Base-by-base conservation (phyloP, 2,113 vertebrate species). In the Epinephelus fuscoguttatus region DNA sequence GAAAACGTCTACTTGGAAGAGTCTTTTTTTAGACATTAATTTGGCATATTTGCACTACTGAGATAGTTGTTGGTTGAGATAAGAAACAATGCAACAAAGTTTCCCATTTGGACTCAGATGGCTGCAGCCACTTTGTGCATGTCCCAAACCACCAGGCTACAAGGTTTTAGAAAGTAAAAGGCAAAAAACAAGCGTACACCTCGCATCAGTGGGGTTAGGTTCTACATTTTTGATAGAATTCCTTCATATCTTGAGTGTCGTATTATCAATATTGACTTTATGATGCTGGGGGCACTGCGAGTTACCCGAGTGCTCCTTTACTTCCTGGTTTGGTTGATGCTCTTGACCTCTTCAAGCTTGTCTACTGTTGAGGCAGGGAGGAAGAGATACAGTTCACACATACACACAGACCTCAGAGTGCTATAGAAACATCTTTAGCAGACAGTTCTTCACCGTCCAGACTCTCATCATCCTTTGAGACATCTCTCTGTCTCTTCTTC, bases 401-500 rank as follows among this genome's bases (percentile, higher is more conserved):
- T 27, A 27, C 56, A 70, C 55, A 18, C 18, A 33, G 4, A 63
- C 18, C 74, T 69, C 27, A 64, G 70, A 55, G n/a, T 47, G 50
- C 64, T 25, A 30, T 57, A 70, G 69, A 53, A 27, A 50, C 64
- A 47, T 84, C 74, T 78, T 68, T 53, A 69, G 27, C 72, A n/a
- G 37, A 56, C 73, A 42, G 52, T 83, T 82, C 80, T 74, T 63
- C 50, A 47, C 60, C 78, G 21, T 77, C 40, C 8, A 27, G 86
- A 84, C 84, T 77, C 59, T 81, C 70, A 12, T 77, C 67, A 62
- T 67, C 63, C 73, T 73, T 64, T 61, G 60, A 87, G 45, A 77
- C 62, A 78, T 63, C 66, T 72, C 69, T 71, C 55, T 1, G 27
- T 70, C 60, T 80, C 37, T 71, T 68, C 45, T 21, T 25, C 25